A percentile compares a stretch with the other conserved stretches of the same genome.
Conservation (phyloP, 2,888 invertebrate genomes). For the Nephrocerus scutellatus region DNA sequence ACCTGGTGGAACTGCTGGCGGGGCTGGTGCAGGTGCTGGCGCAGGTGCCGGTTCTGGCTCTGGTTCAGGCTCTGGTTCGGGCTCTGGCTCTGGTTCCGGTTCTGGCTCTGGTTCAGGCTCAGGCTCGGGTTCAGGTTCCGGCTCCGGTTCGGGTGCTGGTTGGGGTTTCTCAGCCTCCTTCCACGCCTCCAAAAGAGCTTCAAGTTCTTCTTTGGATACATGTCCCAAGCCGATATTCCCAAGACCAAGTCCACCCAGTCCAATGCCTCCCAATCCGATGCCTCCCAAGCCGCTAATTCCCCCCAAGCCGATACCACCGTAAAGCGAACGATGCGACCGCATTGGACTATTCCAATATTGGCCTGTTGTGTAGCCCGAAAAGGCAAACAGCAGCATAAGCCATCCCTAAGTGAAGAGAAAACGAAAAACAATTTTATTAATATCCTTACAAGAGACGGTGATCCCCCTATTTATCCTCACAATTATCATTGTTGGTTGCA, state of each 20-base stretch:
- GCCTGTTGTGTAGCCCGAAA: too few species aligned
- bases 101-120: conserved; percentile 47
- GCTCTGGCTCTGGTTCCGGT: conserved; percentile 39
- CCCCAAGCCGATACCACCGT: conserved; percentile 21
- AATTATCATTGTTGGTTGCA: too few species aligned
- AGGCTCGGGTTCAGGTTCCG: conserved; percentile 47
- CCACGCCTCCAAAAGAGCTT: conserved; percentile 35
- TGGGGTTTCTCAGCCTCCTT: conserved; percentile 30
- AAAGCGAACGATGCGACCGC: conserved; percentile 33
- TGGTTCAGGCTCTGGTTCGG: conserved; percentile 26
- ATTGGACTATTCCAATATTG: too few species aligned
- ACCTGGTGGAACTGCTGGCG: conserved; percentile 32
- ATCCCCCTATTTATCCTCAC: too few species aligned
- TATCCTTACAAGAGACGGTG: too few species aligned
- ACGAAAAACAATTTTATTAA: too few species aligned
- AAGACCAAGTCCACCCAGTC: conserved; percentile 24
- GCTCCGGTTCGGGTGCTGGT: conserved; percentile 39
- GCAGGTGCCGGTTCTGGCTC: conserved; percentile 19
- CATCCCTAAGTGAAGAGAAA: too few species aligned
- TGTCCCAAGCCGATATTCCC: conserved; percentile 29
- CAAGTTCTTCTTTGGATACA: conserved; percentile 37
- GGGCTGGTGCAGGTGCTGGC: conserved; percentile 18
- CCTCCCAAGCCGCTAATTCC: conserved; percentile 20
- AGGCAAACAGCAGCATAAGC: too few species aligned
- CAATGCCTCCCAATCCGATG: conserved; percentile 14